Conservation (phyloP, 1,140 invertebrate genomes). For the Episyrphus balteatus region DNA sequence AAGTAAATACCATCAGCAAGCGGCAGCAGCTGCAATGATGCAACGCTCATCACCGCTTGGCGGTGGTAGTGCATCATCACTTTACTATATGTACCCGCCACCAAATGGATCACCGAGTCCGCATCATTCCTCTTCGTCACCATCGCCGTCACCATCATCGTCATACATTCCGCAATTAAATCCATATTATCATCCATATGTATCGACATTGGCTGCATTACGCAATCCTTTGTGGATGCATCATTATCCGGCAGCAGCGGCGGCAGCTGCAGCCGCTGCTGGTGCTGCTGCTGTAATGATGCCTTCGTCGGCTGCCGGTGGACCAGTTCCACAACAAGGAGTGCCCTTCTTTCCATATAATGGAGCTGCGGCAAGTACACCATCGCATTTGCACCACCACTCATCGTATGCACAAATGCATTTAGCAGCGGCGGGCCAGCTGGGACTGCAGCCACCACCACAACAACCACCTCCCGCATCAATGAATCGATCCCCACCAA, state of each 20-base stretch:
- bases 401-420: slow-evolving; percentile 1
- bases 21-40: slow-evolving; percentile 10
- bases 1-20: slow-evolving; percentile 19
- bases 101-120: slow-evolving; percentile 1
- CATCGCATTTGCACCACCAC: slow-evolving; percentile 1
- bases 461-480: slow-evolving; percentile 2
- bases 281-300: slow-evolving; percentile 4
- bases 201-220: slow-evolving; percentile 29
- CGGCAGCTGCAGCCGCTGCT: slow-evolving; percentile 12
- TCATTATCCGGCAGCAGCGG: slow-evolving; percentile 39
- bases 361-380: slow-evolving; percentile 8
- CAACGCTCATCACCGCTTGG: slow-evolving; percentile 1
- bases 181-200: slow-evolving; percentile 36
- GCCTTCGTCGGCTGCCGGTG: slow-evolving; percentile 10
- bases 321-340: slow-evolving; percentile 12
- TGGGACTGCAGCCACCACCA: background rate
- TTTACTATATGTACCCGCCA: background rate
- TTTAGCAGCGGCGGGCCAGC: slow-evolving; percentile 5
- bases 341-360: slow-evolving; percentile 29
- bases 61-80: slow-evolving; percentile 1
- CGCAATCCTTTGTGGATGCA: slow-evolving; percentile 42
- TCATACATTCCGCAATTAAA: slow-evolving; percentile 31
- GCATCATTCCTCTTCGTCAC: slow-evolving; percentile 14
- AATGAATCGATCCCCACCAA: slow-evolving; percentile 8
- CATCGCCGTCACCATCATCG: slow-evolving; percentile 22